Evolutionary conservation across 2,888 invertebrate species (phyloP).

Genomic region (Leucophenga maculata): DNA sequence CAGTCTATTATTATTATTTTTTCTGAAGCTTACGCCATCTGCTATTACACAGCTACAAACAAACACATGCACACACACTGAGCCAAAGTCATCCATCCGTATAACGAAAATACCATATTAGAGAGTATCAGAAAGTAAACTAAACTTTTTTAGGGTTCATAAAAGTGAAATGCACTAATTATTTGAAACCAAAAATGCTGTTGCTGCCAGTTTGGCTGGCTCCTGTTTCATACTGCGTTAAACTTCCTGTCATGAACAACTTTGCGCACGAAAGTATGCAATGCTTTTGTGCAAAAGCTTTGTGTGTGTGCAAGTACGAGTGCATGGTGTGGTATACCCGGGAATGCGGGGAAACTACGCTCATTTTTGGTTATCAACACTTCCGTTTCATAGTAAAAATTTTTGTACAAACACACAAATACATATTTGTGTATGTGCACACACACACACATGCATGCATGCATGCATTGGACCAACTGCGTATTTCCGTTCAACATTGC

Average conservation of each 20-base stretch:
- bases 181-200: slow-evolving; percentile 17
- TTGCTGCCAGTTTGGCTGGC: too few relatives aligned
- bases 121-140: too few relatives aligned
- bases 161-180: slow-evolving; percentile 24
- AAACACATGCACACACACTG: background rate
- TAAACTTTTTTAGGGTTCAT: slow-evolving; percentile 4
- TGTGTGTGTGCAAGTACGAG: background rate
- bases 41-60: too few relatives aligned
- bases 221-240: background rate
- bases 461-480: slow-evolving; percentile 2
- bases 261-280: slow-evolving; percentile 21
- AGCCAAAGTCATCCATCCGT: slow-evolving; percentile 33
- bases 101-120: too few relatives aligned
- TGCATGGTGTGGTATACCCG: background rate
- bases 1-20: too few relatives aligned
- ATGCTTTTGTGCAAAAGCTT: slow-evolving; percentile 3
- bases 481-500: slow-evolving; percentile 53
- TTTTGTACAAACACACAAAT: slow-evolving; percentile 13
- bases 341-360: background rate
- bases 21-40: too few relatives aligned
- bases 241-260: slow-evolving; percentile 11
- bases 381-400: slow-evolving; percentile 18
- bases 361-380: slow-evolving; percentile 26
- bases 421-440: too few relatives aligned
- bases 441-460: background rate